Evolutionary conservation across 2,113 vertebrate genomes (phyloP), one percentile per base, ranked within the genome.

Genomic region (Falcunculus frontatus): DNA sequence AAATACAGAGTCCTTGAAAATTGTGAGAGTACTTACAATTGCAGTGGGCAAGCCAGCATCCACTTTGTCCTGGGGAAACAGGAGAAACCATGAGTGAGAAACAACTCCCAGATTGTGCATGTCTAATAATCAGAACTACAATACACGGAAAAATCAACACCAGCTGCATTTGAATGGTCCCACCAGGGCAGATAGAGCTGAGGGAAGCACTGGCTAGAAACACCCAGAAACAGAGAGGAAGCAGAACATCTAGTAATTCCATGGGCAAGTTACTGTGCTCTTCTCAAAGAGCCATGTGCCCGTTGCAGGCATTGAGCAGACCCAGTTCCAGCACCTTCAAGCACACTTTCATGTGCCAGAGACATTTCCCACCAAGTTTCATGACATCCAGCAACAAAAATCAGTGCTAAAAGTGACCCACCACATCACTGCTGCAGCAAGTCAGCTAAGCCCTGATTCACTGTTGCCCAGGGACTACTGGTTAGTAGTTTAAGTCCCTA

Each of bases 21-120:
- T 2, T 44, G 10, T 44, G 8, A 32, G 39, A 35, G 88, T 96
- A 98, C 99, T 99, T 97, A 99, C 99, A 95, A 99, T 99, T 65
- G 99, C 99, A 89, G 99, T 99, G 16, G 99, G 99, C 77, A 99
- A 98, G 64, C 99, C 99, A 95, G 99, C 99, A 97, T 99, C 99
- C 68, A 99, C 99, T 98, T 99, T 99, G 96, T 99, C 99, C 99
- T 99, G 96, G 79, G 93, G 93, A 73, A 84, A 94, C 16, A 96
- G 13, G 16, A 70, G 42, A 76, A 65, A 10, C 46, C 87, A 26
- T 29, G n/a, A 92, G 57, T 60, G 53, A 88, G 68, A 93, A 19
- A 82, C 5, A 65, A 57, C 10, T 70, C 35, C 30, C 67, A 73
- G 26, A 41, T 6, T 1, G 2, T 65, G 35, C 12, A 17, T 0